Evolutionary conservation across 2,888 invertebrate species (phyloP), one percentile per base, ranked within the genome.

Genomic region (Drosophila pseudotakahashii): DNA sequence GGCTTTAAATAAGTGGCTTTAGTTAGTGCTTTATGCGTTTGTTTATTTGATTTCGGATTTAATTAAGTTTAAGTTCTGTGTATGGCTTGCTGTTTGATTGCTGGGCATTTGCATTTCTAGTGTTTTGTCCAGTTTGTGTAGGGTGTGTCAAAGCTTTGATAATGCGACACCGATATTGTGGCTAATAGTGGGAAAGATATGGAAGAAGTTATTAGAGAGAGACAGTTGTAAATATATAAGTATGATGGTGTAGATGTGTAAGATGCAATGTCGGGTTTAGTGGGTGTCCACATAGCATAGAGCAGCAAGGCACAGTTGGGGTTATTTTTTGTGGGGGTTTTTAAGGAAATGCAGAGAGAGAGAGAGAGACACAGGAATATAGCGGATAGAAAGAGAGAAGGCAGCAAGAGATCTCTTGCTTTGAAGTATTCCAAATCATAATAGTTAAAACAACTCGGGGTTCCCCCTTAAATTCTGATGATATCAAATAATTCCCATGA

Each of bases 111-210:
- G 73, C 68, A 48, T 79, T 84, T 30, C 30, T 86, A 80, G 80
- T 82, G 90, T 91, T 89, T 81, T 87, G 88, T 91, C 92, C 92
- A 91, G 89, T 80, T 80, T 72, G 91, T 89, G 90, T 91, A 83
- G 71, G 90, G 88, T 76, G 90, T 89, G 88, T 92, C 92, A 88
- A 92, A 89, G 89, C 92, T 92, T 91, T 92, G 92, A 81, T 91
- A 91, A 88, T 91, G 92, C 84, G 91, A 91, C 90, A 92, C 90
- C 89, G 88, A 90, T 88, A 91, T 91, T 88, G 91, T 90, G 79
- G 91, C 92, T 91, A 89, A 85, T 82, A 87, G 79, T 75, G 75
- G 77, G 73, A 78, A 72, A 84, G 79, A 81, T 63, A 74, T 76
- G 67, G 83, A 77, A 79, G 79, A 63, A 80, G 73, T 75, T 64